phyloP scores from a whole-genome alignment of 2,113 vertebrate genomes.

The Chrysemys picta region DNA sequence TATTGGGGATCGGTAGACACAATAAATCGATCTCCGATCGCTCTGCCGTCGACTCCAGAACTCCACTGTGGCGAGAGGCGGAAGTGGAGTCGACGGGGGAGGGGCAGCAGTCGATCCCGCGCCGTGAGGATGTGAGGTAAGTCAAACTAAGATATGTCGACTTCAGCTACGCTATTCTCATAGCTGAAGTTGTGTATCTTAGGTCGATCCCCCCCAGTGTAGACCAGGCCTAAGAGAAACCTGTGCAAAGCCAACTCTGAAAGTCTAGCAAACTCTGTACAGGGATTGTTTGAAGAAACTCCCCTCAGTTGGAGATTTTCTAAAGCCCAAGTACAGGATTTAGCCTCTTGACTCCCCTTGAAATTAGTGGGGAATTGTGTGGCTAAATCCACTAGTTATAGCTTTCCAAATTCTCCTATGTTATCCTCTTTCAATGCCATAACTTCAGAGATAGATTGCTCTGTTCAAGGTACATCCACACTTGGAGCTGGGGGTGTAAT shows the following conservation, averaged over 20 bases:
- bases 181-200: too few species aligned
- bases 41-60: too few species aligned
- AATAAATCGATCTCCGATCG: too few species aligned
- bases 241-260: background rate
- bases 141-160: too few species aligned
- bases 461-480: background rate
- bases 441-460: background rate
- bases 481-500: too few species aligned
- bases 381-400: background rate
- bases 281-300: background rate
- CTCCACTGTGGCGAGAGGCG: too few species aligned
- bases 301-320: background rate
- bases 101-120: too few species aligned
- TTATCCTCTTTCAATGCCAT: background rate
- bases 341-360: background rate
- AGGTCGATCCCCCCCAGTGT: too few species aligned
- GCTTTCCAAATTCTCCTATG: fast-evolving
- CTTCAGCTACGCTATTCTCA: too few species aligned
- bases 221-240: background rate
- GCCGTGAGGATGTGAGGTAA: too few species aligned
- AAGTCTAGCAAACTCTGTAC: background rate
- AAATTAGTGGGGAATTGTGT: background rate
- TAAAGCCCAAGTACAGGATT: background rate
- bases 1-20: too few species aligned
- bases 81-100: too few species aligned